Conservation (phyloP, 2,888 invertebrate genomes). For the Synergus gifuensis region DNA sequence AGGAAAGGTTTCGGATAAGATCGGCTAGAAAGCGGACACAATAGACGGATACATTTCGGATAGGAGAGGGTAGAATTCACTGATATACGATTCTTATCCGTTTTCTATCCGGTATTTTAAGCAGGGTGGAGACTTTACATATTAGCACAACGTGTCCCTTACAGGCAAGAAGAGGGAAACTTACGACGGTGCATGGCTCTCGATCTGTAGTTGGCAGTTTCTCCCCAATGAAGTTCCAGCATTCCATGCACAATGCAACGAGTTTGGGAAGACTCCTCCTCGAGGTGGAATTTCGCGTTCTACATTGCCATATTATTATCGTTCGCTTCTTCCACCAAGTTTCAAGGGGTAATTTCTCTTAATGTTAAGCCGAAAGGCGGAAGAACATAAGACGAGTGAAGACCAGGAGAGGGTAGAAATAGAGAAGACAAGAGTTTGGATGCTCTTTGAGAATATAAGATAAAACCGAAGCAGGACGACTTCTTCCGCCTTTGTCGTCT, state of each 20-base stretch:
- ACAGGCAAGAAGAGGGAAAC: constrained; percentile 51
- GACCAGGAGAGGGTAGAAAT: too few species aligned
- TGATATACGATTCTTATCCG: too few species aligned
- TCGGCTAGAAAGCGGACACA: too few species aligned
- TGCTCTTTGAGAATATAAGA: constrained; percentile 26
- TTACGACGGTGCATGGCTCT: constrained; percentile 55
- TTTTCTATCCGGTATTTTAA: too few species aligned
- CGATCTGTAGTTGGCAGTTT: constrained; percentile 66
- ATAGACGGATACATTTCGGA: too few species aligned
- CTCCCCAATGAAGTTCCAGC: constrained; percentile 56
- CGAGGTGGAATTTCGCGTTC: constrained; percentile 63
- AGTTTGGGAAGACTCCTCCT: constrained; percentile 48
- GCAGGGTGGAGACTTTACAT: constrained; percentile 16
- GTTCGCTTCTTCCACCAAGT: constrained; percentile 56
- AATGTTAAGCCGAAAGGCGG: constrained; percentile 57
- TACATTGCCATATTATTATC: constrained; percentile 69
- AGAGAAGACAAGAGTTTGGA: constrained; percentile 4
- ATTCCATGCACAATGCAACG: constrained; percentile 53
- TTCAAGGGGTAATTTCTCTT: constrained; percentile 65
- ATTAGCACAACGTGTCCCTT: constrained; percentile 45
- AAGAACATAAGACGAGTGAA: constrained; percentile 48
- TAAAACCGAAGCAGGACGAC: constrained; percentile 26
- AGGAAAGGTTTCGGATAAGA: too few species aligned
- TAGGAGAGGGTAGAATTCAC: too few species aligned
- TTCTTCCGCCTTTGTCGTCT: constrained; percentile 9